Evolutionary conservation across 1,140 invertebrate genomes (phyloP), one percentile per base, ranked within the genome.

Genomic region (Glomeris maerens): DNA sequence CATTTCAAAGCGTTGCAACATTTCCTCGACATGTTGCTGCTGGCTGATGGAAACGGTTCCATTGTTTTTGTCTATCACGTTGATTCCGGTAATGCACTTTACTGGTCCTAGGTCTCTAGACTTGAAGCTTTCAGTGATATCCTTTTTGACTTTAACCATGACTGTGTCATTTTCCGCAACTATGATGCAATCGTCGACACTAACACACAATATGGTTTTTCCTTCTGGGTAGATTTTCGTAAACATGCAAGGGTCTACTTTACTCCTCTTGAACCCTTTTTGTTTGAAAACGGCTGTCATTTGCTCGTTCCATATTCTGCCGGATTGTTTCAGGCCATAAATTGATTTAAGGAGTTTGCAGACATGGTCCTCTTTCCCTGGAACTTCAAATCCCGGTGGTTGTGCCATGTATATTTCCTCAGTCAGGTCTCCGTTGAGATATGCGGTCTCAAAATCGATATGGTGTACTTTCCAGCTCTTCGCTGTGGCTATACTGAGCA

Each of bases 391-490:
- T 20, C 50, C 64, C 47, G 61, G 50, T 25, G 66, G 65, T 48
- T 64, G 59, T 31, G 63, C 44, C 60, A 70, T 69, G 48, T 62
- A 68, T 10, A 69, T 58, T 45, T 61, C 57, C 55, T 70, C 63
- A 17, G 60, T 49, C 27, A 68, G 53, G 1, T 59, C 45, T 25
- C 63, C 64, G 57, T 70, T 62, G 22, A 72, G 50, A 45, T 68
- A 71, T 3, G 66, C 63, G 2, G 62, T 64, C 53, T 63, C 66
- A 1, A 72, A 60, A 60, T 72, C 67, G 47, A 72, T 64, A 28
- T 66, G 62, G 5, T 51, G 45, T 0, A 67, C 52, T 14, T 61
- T 45, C n/a, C 66, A 54, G 45, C 59, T 56, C 44, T 59, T 50
- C 22, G 60, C 41, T n/a, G 61, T 62, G 41, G 59, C 55, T 38